Evolutionary conservation across 2,113 vertebrate species (phyloP).

Genomic region (Myiozetetes cayanensis): DNA sequence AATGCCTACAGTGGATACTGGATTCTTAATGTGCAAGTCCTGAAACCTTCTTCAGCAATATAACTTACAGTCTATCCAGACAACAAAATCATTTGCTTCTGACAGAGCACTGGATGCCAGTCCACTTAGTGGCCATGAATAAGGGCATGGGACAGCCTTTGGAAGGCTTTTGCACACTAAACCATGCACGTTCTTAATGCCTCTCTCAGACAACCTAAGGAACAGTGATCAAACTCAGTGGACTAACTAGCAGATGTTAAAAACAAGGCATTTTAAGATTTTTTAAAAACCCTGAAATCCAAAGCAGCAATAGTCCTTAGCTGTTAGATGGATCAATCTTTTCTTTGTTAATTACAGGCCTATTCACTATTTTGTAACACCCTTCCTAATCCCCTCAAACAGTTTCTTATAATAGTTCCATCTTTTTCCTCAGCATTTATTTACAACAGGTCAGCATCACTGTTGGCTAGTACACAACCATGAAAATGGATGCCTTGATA

Average conservation of each 20-base stretch:
- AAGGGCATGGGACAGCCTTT: background rate
- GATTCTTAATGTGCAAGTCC: background rate
- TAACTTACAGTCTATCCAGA: background rate
- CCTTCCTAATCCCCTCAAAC: background rate
- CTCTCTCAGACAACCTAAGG: background rate
- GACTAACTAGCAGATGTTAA: background rate
- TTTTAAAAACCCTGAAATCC: background rate
- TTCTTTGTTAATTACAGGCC: background rate
- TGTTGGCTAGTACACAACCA: background rate
- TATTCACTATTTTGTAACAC: background rate
- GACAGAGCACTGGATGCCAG: background rate
- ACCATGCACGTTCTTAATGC: background rate
- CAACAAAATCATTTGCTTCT: background rate
- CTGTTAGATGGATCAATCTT: background rate
- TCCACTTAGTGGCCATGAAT: background rate
- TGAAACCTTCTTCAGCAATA: background rate
- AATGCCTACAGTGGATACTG: background rate
- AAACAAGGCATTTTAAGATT: background rate
- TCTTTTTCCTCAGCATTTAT: background rate
- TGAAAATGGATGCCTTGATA: background rate
- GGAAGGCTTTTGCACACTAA: background rate
- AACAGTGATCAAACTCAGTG: accelerated
- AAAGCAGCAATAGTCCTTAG: background rate
- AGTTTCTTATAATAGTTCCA: background rate
- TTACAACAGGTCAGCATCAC: background rate